Evolutionary conservation across 1,140 invertebrate species (phyloP), one percentile per base, ranked within the genome.

Genomic region (Trichonephila clavata): DNA sequence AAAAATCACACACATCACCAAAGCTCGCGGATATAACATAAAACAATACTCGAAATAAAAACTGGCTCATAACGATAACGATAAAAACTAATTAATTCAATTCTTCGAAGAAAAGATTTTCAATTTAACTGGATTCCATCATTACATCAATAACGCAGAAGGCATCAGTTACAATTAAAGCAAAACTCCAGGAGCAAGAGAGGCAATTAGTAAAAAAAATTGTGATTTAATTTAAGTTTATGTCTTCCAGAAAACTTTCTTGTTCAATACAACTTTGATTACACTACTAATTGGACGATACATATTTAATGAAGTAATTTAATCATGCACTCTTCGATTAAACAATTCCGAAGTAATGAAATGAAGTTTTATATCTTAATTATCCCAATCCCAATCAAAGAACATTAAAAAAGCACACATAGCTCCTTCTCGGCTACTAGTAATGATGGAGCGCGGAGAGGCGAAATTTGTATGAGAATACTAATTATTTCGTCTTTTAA

Each of bases 401-500:
- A 77, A 77, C 27, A 77, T 77, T 77, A 84, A 84, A 84, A 84
- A 57, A 84, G 27, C 21, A 21, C 18, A 57, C 32, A 50, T 7
- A 24, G 32, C n/a, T 84, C 57, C 10, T 57, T 57, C 18, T 50
- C 32, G 0, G 21, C 14, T 77, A 21, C 16, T 21, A 43, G 83
- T 59, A 59, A 21, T 84, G 24, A 60, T 84, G 57, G 27, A 59
- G 83, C 57, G 43, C 18, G 21, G 16, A 24, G 27, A 84, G 50
- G 57, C 43, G 83, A 60, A 84, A 59, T 84, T 27, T 84, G 21
- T 50, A 84, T 84, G 43, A 80, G 83, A 84, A 60, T 59, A 59
- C 83, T 84, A 84, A 84, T 84, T 84, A 84, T 59, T 84, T 84
- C 18, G 43, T 84, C 81, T 59, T 60, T 84, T 84, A 84, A 84